Evolutionary conservation across 2,888 invertebrate species (phyloP), one percentile per base, ranked within the genome.

Genomic region (Trachelus troglodyta): DNA sequence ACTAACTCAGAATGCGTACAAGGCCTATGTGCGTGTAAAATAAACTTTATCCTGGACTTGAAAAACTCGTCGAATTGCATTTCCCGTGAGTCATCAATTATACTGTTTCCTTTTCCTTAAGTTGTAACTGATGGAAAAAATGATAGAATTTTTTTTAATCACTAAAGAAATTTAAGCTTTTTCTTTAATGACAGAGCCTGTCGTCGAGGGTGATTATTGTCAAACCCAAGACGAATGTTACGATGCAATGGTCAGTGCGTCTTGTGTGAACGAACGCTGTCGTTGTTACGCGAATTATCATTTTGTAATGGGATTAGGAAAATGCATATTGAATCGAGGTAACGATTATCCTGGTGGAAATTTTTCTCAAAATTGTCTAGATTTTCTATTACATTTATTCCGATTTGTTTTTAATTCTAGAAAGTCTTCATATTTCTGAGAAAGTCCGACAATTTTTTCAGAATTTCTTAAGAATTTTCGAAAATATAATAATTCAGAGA

Each of bases 41-140:
- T 86, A 30, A 69, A 79, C 4, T 89, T 82, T 33, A 81, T 84
- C 71, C 76, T 87, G 34, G 88, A 89, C 56, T 84, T 80, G 2
- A 82, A 79, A 6, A 89, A 89, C 80, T 86, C 88, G 0, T 89
- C 89, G 0, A 88, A 86, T 56, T 89, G 89, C 69, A 81, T 89
- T 31, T 73, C 69, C 1, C 85, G 89, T 89, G 73, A 86, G 86
- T 82, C 56, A 31, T 34, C 6, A 34, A 34, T 68, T 9, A 12
- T 73, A 23, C 23, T 56, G 9, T 71, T 37, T 33, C 56, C 69
- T 31, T 33, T 15, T 40, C 40, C 40, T 15, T 15, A 0, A 6
- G 1, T 73, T 68, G 34, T 31, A 34, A 71, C 75, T 74, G 75
- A 71, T n/a, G 11, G 4, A 68, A 30, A 75, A 75, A 35, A 69